phyloP scores from a whole-genome alignment of 1,140 invertebrate genomes.

The Colletes latitarsis region DNA sequence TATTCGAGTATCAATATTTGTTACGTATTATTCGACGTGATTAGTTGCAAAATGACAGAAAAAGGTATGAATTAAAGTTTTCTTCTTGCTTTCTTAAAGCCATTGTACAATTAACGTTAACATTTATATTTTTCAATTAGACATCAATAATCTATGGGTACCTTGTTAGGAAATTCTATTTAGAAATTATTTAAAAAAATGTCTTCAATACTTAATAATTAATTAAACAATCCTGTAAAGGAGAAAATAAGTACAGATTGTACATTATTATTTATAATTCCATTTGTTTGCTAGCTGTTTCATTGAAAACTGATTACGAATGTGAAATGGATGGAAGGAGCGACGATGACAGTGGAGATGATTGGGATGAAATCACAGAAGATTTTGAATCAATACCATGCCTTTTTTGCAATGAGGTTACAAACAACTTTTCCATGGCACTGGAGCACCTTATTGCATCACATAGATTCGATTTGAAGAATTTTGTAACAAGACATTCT shows the following conservation, averaged over 20 bases:
- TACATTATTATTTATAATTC: background rate
- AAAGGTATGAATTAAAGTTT: constrained; percentile 33
- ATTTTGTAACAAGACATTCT: constrained; percentile 85
- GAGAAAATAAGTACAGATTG: background rate
- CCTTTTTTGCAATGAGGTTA: constrained; percentile 82
- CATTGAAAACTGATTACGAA: constrained; percentile 28
- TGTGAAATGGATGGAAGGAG: constrained; percentile 65
- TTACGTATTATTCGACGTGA: background rate
- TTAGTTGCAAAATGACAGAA: constrained; percentile 39
- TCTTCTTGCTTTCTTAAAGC: background rate
- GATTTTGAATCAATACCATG: constrained; percentile 77
- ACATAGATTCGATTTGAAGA: constrained; percentile 88
- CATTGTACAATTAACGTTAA: background rate
- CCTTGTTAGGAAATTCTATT: background rate
- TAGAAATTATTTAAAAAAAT: constrained; percentile 6
- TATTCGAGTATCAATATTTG: background rate
- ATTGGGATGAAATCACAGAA: constrained; percentile 80
- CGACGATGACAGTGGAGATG: constrained; percentile 79
- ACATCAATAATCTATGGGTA: background rate
- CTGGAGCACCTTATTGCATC: constrained; percentile 80
- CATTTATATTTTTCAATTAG: background rate
- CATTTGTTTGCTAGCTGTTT: constrained; percentile 2
- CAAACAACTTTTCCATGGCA: constrained; percentile 74
- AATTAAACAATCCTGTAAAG: background rate
- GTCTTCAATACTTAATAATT: too few relatives aligned